phyloP scores from a whole-genome alignment of 2,797 vertebrate species.

The Thalassophryne amazonica region DNA sequence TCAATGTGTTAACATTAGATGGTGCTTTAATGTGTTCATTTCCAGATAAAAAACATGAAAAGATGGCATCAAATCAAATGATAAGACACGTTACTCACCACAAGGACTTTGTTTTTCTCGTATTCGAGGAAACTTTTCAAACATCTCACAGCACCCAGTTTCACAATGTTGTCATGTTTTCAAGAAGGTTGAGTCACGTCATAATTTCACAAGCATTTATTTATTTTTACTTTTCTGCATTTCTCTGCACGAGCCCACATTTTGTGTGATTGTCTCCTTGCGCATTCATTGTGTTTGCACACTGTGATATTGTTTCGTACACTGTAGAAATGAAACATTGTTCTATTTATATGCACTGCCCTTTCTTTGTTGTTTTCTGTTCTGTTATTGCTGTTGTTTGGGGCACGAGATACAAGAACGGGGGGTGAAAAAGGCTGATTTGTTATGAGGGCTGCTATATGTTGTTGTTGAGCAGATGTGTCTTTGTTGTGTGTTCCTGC shows the following conservation, averaged over 20 bases:
- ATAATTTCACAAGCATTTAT: too few species aligned
- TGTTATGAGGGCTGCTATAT: constrained; percentile 22
- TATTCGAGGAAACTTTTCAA: too few species aligned
- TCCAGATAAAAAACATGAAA: too few species aligned
- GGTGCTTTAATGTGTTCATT: too few species aligned
- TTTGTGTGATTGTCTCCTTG: constrained; percentile 1
- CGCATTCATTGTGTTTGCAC: background rate
- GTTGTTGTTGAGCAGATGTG: constrained; percentile 22
- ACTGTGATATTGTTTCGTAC: background rate
- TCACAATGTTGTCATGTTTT: too few species aligned
- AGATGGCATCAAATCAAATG: too few species aligned
- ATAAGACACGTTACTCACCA: too few species aligned
- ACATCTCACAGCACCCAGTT: too few species aligned
- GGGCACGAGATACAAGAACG: constrained; percentile 7
- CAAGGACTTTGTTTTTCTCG: too few species aligned
- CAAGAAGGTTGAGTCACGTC: too few species aligned
- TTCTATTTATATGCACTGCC: background rate
- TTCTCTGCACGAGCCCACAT: background rate
- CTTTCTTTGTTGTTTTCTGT: constrained; percentile 9
- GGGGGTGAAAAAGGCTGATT: constrained; percentile 23
- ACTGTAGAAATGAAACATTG: background rate
- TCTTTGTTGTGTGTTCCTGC: background rate
- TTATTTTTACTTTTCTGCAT: too few species aligned
- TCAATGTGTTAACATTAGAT: too few species aligned
- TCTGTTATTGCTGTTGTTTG: constrained; percentile 8